Conservation (phyloP, 2,888 invertebrate species). For the Stenoptilia bipunctidactyla region DNA sequence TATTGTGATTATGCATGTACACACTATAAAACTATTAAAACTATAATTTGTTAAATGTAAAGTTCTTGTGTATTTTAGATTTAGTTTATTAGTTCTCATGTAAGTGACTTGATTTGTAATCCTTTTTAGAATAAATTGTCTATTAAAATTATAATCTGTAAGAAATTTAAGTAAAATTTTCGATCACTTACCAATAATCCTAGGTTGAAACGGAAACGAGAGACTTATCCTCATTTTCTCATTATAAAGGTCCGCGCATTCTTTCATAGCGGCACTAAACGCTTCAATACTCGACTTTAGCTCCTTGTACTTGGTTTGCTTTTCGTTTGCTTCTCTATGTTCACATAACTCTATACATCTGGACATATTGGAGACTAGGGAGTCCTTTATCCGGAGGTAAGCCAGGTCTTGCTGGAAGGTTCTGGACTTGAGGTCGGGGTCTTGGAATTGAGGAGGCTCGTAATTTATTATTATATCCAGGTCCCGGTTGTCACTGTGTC, state of each 20-base stretch:
- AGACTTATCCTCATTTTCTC: conserved; percentile 33
- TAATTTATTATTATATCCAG: conserved; percentile 77
- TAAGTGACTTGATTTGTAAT: too few species aligned
- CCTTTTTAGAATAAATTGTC: too few species aligned
- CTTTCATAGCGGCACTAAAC: conserved; percentile 38
- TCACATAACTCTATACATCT: conserved; percentile 46
- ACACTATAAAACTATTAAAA: too few species aligned
- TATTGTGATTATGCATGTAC: too few species aligned
- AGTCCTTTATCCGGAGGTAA: conserved; percentile 47
- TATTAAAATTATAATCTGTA: too few species aligned
- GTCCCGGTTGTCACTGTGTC: conserved; percentile 81
- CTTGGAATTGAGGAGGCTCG: conserved; percentile 71
- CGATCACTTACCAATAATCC: conserved; percentile 47
- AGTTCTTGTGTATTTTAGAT: too few species aligned
- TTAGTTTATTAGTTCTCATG: too few species aligned
- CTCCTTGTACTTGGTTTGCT: conserved; percentile 31
- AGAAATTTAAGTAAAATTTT: too few species aligned
- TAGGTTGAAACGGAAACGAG: conserved; percentile 42
- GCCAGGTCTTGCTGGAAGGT: conserved; percentile 49
- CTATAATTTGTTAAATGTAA: too few species aligned
- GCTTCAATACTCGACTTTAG: conserved; percentile 35
- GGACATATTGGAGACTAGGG: conserved; percentile 38
- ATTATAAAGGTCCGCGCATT: conserved; percentile 31
- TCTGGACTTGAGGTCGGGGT: conserved; percentile 30
- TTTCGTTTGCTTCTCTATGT: conserved; percentile 25